Evolutionary conservation across 2,113 vertebrate genomes (phyloP), one percentile per base, ranked within the genome.

Genomic region (Dunckerocampus dactyliophorus): DNA sequence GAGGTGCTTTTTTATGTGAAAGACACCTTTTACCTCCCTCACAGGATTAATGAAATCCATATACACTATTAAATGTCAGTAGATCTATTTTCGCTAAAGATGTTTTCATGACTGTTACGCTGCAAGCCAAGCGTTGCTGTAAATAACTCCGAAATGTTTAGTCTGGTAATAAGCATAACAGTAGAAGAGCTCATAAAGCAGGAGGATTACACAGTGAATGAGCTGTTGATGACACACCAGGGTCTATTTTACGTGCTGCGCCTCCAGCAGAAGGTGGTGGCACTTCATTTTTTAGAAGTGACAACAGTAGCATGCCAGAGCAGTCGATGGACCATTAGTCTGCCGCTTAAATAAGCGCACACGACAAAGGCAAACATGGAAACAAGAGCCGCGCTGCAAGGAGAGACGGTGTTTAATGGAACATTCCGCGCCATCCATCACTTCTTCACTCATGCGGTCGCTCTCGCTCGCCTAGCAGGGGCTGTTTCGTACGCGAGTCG

Each of bases 141-240:
- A 47, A 64, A 62, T 16, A 53, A 63, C n/a, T 48, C 45, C 45
- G 55, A 20, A 65, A 57, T 47, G 24, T 28, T 52, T 68, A 12
- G 47, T 47, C 15, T 47, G 34, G 17, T 52, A 28, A 28, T 28
- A 51, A 24, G 50, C 15, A 16, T 6, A 24, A 16, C 49, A 71
- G 16, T 1, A 17, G 17, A 48, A 20, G 21, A 19, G 56, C 50
- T 60, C 34, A 19, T 22, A 31, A 22, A 60, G 51, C 6, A 8
- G 9, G 15, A n/a, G 16, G 15, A 59, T 63, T 21, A 16, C n/a
- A 24, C 34, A 14, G 16, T 52, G 39, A 61, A 71, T 54, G 24
- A 62, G 56, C 24, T 65, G 19, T 14, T 63, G 22, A 31, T 55
- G 45, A 34, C 52, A 11, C 47, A 57, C 13, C 5, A 17, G 12